Conservation (phyloP, 2,113 vertebrate genomes). For the Brachypodius melanocephalos region DNA sequence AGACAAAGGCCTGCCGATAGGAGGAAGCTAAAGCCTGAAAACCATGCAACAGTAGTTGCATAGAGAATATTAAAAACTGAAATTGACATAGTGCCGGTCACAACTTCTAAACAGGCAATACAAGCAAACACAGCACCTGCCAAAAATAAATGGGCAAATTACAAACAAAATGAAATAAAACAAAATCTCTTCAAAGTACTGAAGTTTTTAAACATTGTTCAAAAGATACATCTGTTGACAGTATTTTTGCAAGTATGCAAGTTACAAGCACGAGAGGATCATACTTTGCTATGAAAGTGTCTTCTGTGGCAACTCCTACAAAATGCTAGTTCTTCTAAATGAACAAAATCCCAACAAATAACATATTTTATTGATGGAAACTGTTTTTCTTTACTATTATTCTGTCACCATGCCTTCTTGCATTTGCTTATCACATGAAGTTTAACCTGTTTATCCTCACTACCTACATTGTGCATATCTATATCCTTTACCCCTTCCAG, state of each 20-base stretch:
- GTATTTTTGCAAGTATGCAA: not conserved
- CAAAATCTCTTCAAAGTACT: not conserved
- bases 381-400: not conserved
- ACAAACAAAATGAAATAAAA: not conserved
- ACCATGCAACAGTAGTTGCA: constrained; percentile 86
- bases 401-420: not conserved
- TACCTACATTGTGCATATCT: not conserved
- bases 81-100: constrained; percentile 67
- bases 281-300: not conserved
- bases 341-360: not conserved
- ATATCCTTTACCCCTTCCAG: not conserved
- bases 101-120: constrained; percentile 84
- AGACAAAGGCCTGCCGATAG: constrained; percentile 80
- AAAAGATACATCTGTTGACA: not conserved
- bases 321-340: not conserved
- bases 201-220: not conserved
- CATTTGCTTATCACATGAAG: not conserved
- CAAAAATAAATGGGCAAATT: constrained; percentile 11
- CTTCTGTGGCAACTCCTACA: not conserved
- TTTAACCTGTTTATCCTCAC: not conserved
- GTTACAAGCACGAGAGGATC: not conserved
- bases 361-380: not conserved
- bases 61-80: constrained; percentile 84
- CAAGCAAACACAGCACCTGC: constrained; percentile 91
- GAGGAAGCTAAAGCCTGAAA: constrained; percentile 86